phyloP scores from a whole-genome alignment of 1,140 invertebrate genomes.

The Liolophura sinensis region DNA sequence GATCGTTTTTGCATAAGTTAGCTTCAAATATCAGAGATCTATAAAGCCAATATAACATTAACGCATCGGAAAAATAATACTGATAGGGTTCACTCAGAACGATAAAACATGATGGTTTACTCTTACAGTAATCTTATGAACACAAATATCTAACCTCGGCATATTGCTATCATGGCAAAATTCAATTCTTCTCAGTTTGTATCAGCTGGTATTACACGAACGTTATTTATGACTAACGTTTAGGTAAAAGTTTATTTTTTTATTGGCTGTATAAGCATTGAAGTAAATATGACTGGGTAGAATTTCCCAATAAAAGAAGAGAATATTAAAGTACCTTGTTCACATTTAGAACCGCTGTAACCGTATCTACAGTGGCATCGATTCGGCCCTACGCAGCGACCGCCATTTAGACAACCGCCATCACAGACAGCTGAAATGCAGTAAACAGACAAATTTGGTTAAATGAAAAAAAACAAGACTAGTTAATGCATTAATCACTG shows the following conservation, averaged over 20 bases:
- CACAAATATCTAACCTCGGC: too few species aligned
- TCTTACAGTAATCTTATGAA: too few species aligned
- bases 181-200: background rate
- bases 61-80: too few species aligned
- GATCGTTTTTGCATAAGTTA: too few species aligned
- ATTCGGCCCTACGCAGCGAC: slow-evolving; percentile 26
- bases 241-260: background rate
- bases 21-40: too few species aligned
- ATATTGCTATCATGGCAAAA: background rate
- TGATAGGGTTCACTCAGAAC: too few species aligned
- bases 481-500: background rate
- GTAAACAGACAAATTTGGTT: slow-evolving; percentile 9
- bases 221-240: too few species aligned
- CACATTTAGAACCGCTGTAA: slow-evolving; percentile 28
- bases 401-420: slow-evolving; percentile 29
- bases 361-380: slow-evolving; percentile 28
- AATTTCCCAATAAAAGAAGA: background rate
- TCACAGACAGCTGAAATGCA: slow-evolving; percentile 26
- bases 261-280: background rate
- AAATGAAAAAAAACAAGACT: background rate
- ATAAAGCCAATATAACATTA: too few species aligned
- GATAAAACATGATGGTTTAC: too few species aligned
- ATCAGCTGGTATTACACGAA: background rate
- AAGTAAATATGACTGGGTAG: background rate
- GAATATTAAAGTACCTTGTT: slow-evolving; percentile 22